Conservation (phyloP, 2,888 invertebrate genomes). For the Fissipunctia ypsillon region DNA sequence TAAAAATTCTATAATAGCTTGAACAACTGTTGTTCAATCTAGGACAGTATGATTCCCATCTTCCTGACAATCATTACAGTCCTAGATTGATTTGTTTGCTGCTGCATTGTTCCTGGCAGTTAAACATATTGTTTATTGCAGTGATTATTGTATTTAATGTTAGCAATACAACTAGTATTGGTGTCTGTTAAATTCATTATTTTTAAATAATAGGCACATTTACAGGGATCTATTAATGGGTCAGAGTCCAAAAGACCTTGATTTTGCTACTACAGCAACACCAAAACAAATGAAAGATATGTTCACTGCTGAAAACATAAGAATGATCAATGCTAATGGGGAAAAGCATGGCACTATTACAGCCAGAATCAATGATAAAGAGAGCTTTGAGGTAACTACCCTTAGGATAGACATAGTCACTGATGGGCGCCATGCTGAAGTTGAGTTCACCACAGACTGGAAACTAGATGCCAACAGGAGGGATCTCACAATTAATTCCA, state of each 20-base stretch:
- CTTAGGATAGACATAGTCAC: constrained; percentile 97
- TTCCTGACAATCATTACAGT: neutral
- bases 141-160: neutral
- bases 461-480: constrained; percentile 97
- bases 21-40: too few species aligned
- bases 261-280: constrained; percentile 99
- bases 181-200: neutral
- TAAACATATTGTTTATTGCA: neutral
- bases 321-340: constrained; percentile 98
- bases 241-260: constrained; percentile 96
- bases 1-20: too few species aligned
- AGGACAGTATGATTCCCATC: neutral
- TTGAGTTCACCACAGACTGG: constrained; percentile 98
- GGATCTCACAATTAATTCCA: constrained; percentile 99
- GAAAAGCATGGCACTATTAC: constrained; percentile 99
- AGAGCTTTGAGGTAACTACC: constrained; percentile 98
- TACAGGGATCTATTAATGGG: constrained; percentile 94
- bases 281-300: constrained; percentile 98
- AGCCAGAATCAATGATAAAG: constrained; percentile 97
- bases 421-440: constrained; percentile 98
- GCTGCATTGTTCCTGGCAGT: neutral
- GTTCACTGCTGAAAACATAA: constrained; percentile 95
- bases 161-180: neutral
- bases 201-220: neutral
- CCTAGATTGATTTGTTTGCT: neutral